phyloP scores from a whole-genome alignment of 2,888 invertebrate genomes.

The Bellardia pandia region DNA sequence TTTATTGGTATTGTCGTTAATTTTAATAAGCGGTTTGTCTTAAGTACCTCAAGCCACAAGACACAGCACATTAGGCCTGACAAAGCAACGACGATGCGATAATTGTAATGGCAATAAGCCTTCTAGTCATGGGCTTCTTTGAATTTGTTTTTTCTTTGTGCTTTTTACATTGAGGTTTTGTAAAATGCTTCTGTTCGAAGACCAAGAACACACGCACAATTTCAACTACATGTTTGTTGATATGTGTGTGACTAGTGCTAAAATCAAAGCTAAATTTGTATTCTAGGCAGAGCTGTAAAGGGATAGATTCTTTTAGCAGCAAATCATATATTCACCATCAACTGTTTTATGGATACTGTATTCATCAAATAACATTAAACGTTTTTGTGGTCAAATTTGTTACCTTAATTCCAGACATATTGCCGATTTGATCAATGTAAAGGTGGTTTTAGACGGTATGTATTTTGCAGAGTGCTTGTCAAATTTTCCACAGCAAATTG shows the following conservation, averaged over 20 bases:
- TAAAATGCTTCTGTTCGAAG: slow-evolving; percentile 39
- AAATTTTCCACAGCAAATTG: no score
- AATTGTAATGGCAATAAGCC: slow-evolving; percentile 70
- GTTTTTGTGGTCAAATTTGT: no score
- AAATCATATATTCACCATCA: no score
- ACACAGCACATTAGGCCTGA: slow-evolving; percentile 55
- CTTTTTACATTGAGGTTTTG: not conserved
- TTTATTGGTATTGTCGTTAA: slow-evolving; percentile 50
- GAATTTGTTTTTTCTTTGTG: not conserved
- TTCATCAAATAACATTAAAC: no score
- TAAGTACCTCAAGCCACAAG: slow-evolving; percentile 65
- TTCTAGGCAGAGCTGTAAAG: not conserved
- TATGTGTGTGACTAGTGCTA: not conserved
- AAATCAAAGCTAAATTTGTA: not conserved
- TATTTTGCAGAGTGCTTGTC: no score
- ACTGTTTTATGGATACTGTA: no score
- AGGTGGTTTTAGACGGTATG: no score
- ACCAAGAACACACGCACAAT: not conserved
- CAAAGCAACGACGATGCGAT: slow-evolving; percentile 61
- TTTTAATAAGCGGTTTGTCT: slow-evolving; percentile 46
- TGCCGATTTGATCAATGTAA: no score
- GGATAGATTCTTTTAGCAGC: not conserved
- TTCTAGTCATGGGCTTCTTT: slow-evolving; percentile 59
- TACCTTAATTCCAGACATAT: no score
- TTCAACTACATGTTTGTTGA: not conserved